Base-by-base conservation (phyloP, 2,888 invertebrate species). In the Ophioninae sp. region DNA sequence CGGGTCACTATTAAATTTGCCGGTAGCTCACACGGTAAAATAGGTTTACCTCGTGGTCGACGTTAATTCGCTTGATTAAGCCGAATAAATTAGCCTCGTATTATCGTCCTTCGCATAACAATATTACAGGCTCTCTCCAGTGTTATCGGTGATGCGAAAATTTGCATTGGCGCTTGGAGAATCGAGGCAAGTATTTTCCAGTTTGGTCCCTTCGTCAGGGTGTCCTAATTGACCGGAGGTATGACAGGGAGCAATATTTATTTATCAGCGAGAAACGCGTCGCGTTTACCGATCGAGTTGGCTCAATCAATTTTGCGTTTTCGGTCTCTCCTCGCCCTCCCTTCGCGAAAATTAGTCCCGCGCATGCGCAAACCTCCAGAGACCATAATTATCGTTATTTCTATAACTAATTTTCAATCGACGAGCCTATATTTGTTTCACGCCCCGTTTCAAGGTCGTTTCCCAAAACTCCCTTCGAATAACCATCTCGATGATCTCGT, bases 31-130 rank as follows among this genome's bases (percentile, higher is more conserved):
- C 67, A 73, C 69, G 78, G 83, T 85, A 86, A 89, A 89, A 88
- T 88, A 87, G 87, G 84, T 87, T 87, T 87, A 85, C 85, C 67
- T 82, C 85, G 81, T 82, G 74, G 86, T 86, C 82, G 86, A 76
- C 82, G 85, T 86, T 88, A 88, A 88, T 88, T 86, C 86, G 84
- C 88, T 87, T 87, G 87, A 89, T 89, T 87, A 88, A 88, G 87
- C 86, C 83, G 86, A 88, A 90, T 86, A 88, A 90, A 89, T 90
- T 88, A 88, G 85, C 83, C 83, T 85, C 86, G 88, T 88, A 88
- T 89, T 88, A 88, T 89, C 87, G 85, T 84, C 78, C 87, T 83
- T 87, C 85, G 87, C 90, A 87, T 89, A 89, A 89, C 88, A 87
- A 88, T 87, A 86, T 88, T 89, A 30, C 30, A 87, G 85, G 82